Evolutionary conservation across 2,113 vertebrate genomes (phyloP).

Genomic region (Corythornis cristatus): DNA sequence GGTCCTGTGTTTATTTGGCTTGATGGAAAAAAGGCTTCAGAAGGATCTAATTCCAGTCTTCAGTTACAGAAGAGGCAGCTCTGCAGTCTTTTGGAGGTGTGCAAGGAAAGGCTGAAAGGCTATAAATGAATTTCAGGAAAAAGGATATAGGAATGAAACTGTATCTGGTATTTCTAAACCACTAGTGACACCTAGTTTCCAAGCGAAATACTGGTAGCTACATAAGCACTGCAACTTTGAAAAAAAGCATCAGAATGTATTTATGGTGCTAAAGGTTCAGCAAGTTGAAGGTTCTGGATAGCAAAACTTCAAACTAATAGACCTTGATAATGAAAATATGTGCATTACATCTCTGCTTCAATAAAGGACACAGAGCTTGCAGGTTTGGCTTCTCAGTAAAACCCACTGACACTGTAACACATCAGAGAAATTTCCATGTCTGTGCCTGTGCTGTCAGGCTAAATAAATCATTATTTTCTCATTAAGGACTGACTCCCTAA

Average conservation of each 20-base stretch:
- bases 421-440: not conserved
- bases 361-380: not conserved
- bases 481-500: not conserved
- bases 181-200: slow-evolving; percentile 64
- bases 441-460: not conserved
- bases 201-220: not conserved
- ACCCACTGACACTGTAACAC: accelerated
- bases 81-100: not conserved
- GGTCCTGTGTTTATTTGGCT: not conserved
- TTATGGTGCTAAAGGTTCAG: not conserved
- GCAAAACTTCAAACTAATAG: not conserved
- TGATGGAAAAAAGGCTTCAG: not conserved
- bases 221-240: not conserved
- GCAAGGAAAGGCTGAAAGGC: not conserved
- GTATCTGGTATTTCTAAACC: slow-evolving; percentile 31
- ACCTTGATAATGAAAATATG: not conserved
- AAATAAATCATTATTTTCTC: not conserved
- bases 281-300: not conserved
- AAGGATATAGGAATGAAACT: not conserved
- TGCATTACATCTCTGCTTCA: not conserved
- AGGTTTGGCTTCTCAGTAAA: not conserved
- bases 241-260: not conserved
- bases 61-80: not conserved
- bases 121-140: not conserved
- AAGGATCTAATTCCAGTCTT: not conserved